Base-by-base conservation (phyloP, 1,140 invertebrate species). In the Drosophila grimshawi region DNA sequence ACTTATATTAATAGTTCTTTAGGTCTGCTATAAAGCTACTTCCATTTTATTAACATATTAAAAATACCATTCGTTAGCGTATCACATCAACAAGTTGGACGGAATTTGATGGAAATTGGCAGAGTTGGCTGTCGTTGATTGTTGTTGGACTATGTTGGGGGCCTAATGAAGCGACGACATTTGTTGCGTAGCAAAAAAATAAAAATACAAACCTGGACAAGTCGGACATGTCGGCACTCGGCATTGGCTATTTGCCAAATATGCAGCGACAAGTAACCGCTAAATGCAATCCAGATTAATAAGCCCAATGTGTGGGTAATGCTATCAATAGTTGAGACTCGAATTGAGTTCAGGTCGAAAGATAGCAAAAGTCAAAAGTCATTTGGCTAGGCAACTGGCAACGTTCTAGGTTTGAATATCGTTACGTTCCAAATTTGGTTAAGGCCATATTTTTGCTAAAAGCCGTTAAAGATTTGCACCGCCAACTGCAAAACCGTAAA, bases 71-170 rank as follows among this genome's bases (percentile, higher is more conserved):
- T 0, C 1, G 46, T 2, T 29, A 69, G 66, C n/a, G 66, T 61
- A 69, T 62, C 7, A 69, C 37, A 62, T 52, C 49, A 64, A 71
- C 48, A 64, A 63, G 45, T 56, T 74, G 65, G 11, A 56, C 76
- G 68, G 60, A 70, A 77, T 89, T 89, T 89, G 85, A 90, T 90
- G 85, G 81, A 89, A 89, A 89, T 89, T 89, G 85, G 86, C 85
- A 85, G 62, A 81, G 74, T 85, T 89, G 68, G 62, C 67, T 56
- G 56, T 73, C 51, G 60, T 59, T 64, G 74, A 61, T 67, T 75
- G 55, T 61, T 55, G 46, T 37, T 35, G 48, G 61, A 52, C 32
- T 56, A 55, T 68, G 67, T 67, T 57, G 53, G 57, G 55, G 61
- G 76, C 86, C 82, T 88, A 88, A 88, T 88, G 85, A 88, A 88